phyloP scores from a whole-genome alignment of 2,113 vertebrate genomes.

The Leucoraja erinaceus region DNA sequence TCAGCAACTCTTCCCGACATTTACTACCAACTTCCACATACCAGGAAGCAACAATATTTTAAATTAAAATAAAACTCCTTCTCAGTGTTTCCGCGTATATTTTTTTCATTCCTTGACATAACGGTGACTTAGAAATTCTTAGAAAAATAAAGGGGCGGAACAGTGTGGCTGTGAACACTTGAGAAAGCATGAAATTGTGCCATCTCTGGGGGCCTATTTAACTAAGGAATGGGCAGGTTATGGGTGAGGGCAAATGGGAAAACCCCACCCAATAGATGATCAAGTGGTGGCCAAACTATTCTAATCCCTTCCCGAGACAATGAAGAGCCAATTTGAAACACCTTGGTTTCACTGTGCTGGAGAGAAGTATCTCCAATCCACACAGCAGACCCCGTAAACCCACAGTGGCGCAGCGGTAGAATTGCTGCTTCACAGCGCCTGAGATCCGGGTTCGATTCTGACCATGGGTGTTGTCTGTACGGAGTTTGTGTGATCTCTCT shows the following conservation, averaged over 20 bases:
- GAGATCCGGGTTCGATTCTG: too few species aligned
- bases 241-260: background rate
- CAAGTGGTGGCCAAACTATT: background rate
- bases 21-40: constrained; percentile 22
- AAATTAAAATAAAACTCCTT: constrained; percentile 30
- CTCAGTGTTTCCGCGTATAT: constrained; percentile 20
- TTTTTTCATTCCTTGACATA: constrained; percentile 9
- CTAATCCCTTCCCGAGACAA: background rate
- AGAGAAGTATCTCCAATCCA: too few species aligned
- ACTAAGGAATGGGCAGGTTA: background rate
- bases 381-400: too few species aligned
- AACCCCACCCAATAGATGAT: background rate
- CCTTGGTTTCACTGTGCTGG: too few species aligned
- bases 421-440: too few species aligned
- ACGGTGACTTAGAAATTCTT: constrained; percentile 7
- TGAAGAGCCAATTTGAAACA: too few species aligned
- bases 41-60: constrained; percentile 29
- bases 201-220: background rate
- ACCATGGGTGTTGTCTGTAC: too few species aligned
- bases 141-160: background rate
- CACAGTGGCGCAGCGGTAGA: too few species aligned
- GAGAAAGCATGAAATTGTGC: background rate
- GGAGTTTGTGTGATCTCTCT: too few species aligned
- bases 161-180: background rate
- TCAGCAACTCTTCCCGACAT: constrained; percentile 6